Evolutionary conservation across 2,797 vertebrate genomes (phyloP), one percentile per base, ranked within the genome.

Genomic region (Leptoclinus maculatus): DNA sequence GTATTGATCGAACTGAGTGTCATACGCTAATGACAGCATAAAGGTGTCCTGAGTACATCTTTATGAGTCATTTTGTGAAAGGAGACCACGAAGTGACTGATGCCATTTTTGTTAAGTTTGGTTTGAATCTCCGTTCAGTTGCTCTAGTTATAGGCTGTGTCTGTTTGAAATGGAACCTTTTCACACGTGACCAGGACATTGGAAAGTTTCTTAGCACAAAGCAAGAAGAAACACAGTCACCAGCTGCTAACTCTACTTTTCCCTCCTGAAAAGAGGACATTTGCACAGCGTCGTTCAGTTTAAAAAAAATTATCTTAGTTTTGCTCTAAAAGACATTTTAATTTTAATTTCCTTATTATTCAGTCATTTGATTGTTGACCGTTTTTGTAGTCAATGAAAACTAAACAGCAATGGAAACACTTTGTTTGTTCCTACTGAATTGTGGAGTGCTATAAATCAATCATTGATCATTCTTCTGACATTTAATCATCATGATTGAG

Each of bases 1-100:
- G 16, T 59, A 84, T 83, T 79, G 84, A 88, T 89, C 49, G n/a
- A 64, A 80, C 63, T 66, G 58, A 66, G 32, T 14, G 0, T 2
- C 62, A 4, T 29, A 7, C 43, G 47, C 67, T 74, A 39, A 66
- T 76, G 75, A 25, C 21, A 34, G 57, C 79, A 39, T 53, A 43
- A 21, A 29, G 25, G 29, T 23, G 53, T 75, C 43, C 43, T 21
- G 49, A 56, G 38, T 36, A 54, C 3, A 7, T 60, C 47, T 64
- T 62, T 32, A 43, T 83, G 79, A 67, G 38, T 74, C 41, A 76
- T 79, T 71, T 25, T 59, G 45, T 71, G 43, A 87, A 71, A 71
- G 34, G 43, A 38, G 51, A 17, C 39, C 39, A 53, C 51, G n/a
- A 57, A 23, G 41, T 41, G 45, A 59, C 54, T 45, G 12, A 29